phyloP scores from a whole-genome alignment of 1,140 invertebrate species.

The Achroia grisella region DNA sequence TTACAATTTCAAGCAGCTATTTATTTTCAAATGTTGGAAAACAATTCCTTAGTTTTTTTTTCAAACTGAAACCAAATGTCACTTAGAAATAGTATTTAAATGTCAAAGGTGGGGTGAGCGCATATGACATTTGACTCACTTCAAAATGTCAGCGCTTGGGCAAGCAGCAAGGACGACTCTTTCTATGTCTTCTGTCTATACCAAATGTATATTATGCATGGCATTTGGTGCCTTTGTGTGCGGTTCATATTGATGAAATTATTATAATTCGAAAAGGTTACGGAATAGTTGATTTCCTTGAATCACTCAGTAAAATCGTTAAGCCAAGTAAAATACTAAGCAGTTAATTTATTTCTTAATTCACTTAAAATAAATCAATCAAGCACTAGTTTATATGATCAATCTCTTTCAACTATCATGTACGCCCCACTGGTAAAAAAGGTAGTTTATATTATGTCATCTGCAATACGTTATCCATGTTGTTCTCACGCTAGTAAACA shows the following conservation, averaged over 20 bases:
- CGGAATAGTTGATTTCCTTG: constrained; percentile 60
- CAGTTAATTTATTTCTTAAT: constrained; percentile 14
- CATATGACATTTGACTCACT: constrained; percentile 65
- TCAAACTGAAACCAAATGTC: constrained; percentile 54
- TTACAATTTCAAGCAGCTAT: no score
- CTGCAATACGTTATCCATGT: no score
- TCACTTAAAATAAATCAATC: no score
- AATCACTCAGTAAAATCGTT: constrained; percentile 46
- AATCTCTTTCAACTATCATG: no score
- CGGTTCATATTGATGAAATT: constrained; percentile 52
- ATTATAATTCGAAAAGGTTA: constrained; percentile 62
- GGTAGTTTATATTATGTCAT: no score
- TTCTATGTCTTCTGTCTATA: constrained; percentile 63
- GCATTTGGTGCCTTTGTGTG: constrained; percentile 59
- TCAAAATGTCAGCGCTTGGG: constrained; percentile 70
- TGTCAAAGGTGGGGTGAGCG: constrained; percentile 62
- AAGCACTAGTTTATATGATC: no score
- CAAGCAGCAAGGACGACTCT: constrained; percentile 70
- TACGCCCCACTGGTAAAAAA: no score
- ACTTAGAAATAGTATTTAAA: constrained; percentile 41
- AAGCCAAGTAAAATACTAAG: constrained; percentile 24
- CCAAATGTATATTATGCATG: constrained; percentile 63
- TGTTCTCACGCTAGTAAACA: no score
- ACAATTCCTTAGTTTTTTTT: constrained; percentile 33
- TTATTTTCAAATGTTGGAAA: no score